These are phyloP conservation scores for Ectobius pallidus DNA, from an alignment of 2,888 invertebrate species.

Conservation along the genomic window DNA sequence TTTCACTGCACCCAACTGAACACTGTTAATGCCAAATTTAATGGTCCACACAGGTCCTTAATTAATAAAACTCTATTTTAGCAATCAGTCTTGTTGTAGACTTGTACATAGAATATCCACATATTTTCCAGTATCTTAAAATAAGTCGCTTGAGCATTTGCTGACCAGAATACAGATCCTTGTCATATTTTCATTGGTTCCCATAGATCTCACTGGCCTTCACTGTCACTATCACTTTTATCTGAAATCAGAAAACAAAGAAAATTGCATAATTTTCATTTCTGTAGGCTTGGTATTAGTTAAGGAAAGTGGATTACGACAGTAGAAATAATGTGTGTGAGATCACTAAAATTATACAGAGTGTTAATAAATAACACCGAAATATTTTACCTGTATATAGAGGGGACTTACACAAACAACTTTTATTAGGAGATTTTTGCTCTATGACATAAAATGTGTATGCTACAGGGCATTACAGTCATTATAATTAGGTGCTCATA, in stretches of 20 bases:
- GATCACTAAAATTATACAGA: no score
- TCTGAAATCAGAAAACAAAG: constrained; percentile 64
- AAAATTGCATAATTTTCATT: no score
- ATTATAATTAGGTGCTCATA: no score
- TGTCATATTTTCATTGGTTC: constrained; percentile 1
- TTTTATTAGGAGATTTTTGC: no score
- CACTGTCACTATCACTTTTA: constrained; percentile 94
- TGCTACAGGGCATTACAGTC: no score
- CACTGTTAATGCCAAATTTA: constrained; percentile 7
- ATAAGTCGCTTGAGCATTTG: constrained; percentile 38
- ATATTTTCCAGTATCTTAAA: constrained; percentile 10
- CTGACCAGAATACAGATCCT: constrained; percentile 37
- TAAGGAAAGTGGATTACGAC: no score
- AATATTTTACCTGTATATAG: no score
- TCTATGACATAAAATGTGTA: no score
- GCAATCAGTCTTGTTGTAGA: constrained; percentile 32
- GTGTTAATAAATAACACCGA: no score
- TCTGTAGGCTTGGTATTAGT: no score
- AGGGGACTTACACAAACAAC: no score
- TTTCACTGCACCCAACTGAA: not conserved
- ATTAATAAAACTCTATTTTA: constrained; percentile 36
- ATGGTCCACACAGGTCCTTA: constrained; percentile 25
- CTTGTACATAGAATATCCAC: constrained; percentile 11
- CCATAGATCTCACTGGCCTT: constrained; percentile 76
- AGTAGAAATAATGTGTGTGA: no score